Evolutionary conservation across 2,113 vertebrate species (phyloP).

Genomic region (Cinclus cinclus): DNA sequence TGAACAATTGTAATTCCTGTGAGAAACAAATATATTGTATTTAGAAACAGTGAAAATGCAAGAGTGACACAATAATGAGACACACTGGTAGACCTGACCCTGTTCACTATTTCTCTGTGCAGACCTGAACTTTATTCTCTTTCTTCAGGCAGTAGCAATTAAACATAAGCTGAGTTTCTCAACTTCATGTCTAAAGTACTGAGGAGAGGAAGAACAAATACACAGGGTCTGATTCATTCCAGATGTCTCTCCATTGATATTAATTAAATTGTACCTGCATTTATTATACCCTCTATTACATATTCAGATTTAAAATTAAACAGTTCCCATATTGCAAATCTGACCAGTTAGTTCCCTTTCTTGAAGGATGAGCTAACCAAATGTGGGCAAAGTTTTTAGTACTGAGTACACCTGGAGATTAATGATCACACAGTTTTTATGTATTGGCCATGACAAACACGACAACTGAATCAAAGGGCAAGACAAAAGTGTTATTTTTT

Average conservation of each 20-base stretch:
- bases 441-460: background rate
- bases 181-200: background rate
- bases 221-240: background rate
- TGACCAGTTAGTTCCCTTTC: background rate
- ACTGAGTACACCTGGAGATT: background rate
- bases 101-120: background rate
- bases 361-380: background rate
- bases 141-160: background rate
- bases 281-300: background rate
- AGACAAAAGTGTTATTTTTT: background rate
- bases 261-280: background rate
- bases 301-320: background rate
- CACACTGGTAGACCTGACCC: background rate
- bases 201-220: background rate
- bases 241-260: background rate
- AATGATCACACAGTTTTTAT: background rate
- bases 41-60: background rate
- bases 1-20: background rate
- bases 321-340: background rate
- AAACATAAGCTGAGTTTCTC: background rate
- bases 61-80: background rate
- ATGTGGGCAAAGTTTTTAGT: background rate
- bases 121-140: background rate
- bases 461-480: background rate
- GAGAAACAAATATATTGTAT: background rate